These are phyloP conservation scores for Myanophis thanlyinensis DNA, from an alignment of 2,113 vertebrate genomes.

Conservation along the genomic window DNA sequence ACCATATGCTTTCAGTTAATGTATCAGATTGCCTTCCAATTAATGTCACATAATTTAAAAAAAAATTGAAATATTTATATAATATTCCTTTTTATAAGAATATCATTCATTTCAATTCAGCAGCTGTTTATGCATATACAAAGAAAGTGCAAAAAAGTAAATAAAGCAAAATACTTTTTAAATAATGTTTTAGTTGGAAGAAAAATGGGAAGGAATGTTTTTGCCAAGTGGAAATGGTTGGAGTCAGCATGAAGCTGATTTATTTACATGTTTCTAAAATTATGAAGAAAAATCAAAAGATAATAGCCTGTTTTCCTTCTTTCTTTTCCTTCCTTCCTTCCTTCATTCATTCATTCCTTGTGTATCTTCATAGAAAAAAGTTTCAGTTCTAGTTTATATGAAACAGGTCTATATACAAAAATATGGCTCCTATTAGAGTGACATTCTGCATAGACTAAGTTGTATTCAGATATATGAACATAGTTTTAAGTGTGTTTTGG, in stretches of 20 bases:
- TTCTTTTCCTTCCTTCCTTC: not conserved
- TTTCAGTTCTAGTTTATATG: not conserved
- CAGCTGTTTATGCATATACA: not conserved
- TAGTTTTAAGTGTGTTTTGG: not conserved
- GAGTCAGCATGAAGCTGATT: slow-evolving; percentile 23
- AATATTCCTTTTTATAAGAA: not conserved
- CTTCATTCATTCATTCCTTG: not conserved
- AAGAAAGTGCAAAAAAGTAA: slow-evolving; percentile 4
- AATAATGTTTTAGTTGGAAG: slow-evolving; percentile 11
- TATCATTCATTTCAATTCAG: not conserved
- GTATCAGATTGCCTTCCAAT: not conserved
- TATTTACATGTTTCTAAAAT: slow-evolving; percentile 27
- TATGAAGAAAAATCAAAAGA: not conserved
- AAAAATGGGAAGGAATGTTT: slow-evolving; percentile 17
- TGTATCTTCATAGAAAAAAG: not conserved
- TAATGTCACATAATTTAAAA: not conserved
- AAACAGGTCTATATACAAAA: not conserved
- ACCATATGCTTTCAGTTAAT: not conserved
- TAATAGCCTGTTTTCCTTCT: not conserved
- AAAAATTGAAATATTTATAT: not conserved
- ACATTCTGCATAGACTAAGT: not conserved
- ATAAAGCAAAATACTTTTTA: not conserved
- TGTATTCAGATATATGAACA: not conserved
- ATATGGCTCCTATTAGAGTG: not conserved
- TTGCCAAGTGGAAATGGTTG: slow-evolving; percentile 40